Base-by-base conservation (phyloP, 1,140 invertebrate genomes). In the Drosophila bocki region DNA sequence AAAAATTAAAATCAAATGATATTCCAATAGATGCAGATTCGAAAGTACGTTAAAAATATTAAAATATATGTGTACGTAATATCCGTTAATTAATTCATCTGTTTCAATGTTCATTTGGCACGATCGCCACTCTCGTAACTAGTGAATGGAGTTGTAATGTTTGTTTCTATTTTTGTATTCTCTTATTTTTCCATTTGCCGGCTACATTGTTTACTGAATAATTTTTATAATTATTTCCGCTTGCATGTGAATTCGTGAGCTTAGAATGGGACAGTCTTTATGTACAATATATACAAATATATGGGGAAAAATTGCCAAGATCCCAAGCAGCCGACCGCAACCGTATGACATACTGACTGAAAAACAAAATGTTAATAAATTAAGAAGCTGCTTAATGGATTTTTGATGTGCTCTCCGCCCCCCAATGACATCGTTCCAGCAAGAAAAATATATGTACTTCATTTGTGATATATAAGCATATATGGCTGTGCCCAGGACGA, bases 221-320 rank as follows among this genome's bases (percentile, higher is more conserved):
- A 77, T 80, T 80, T 80, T 74, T 50, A 54, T 86, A 88, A 88
- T 87, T 88, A 83, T 80, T 87, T 87, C 84, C 83, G 80, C 69
- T 87, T 70, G 71, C 77, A 80, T 83, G 84, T 51, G 71, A 86
- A 63, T 37, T 63, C 50, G 63, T 56, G 63, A 50, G 35, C 71
- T 62, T 56, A 78, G 80, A 72, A 61, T 59, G 48, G 42, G 48
- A 51, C 29, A 51, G 15, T 33, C 29, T 51, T 51, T 33, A 51
- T 51, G 1, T 51, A 51, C n/a, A n/a, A n/a, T 8, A 22, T 29
- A 15, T 48, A 48, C 9, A 9, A n/a, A 22, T 15, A n/a, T 26
- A 42, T 26, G 5, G 11, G 15, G 19, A 39, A 32, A 19, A 39
- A 15, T 58, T 32, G 29, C n/a, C 37, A 68, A 64, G 64, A 68